Percentiles rank a stretch among this genome's conserved stretches.
phyloP scores from a whole-genome alignment of 2,888 invertebrate species.

The Ophion ventricosus region DNA sequence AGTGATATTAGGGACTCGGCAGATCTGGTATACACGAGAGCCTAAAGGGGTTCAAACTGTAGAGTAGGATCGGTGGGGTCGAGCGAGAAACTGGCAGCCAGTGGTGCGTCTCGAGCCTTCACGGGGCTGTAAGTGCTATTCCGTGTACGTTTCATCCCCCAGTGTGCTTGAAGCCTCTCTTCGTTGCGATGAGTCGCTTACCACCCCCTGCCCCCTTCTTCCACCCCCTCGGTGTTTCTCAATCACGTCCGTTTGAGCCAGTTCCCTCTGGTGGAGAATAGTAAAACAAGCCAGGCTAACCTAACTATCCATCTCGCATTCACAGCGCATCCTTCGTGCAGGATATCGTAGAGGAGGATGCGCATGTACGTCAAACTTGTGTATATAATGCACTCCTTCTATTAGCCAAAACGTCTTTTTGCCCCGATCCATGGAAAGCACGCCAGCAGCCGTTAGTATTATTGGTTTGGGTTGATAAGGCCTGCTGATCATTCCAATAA shows the following conservation, averaged over 20 bases:
- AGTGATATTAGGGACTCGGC: conserved; percentile 49
- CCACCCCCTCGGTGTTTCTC: conserved; percentile 41
- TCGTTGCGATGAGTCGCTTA: conserved; percentile 55
- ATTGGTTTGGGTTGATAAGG: no score
- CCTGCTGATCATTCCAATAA: no score
- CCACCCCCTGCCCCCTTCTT: neutral
- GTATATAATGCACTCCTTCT: conserved; percentile 52
- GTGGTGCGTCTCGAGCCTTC: conserved; percentile 54
- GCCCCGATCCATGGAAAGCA: neutral
- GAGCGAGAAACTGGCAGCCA: conserved; percentile 58
- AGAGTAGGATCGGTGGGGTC: conserved; percentile 27
- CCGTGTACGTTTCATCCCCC: conserved; percentile 77
- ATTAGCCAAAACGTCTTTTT: conserved; percentile 45
- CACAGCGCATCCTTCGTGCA: conserved; percentile 21
- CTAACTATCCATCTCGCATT: conserved; percentile 15
- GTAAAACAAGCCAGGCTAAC: conserved; percentile 50
- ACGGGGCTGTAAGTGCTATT: conserved; percentile 82
- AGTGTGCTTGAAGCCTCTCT: conserved; percentile 64
- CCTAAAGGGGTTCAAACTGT: conserved; percentile 55
- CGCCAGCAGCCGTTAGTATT: neutral
- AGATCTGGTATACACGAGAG: conserved; percentile 41
- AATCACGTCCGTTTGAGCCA: conserved; percentile 49
- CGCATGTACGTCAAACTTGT: conserved; percentile 38
- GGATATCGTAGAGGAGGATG: conserved; percentile 57
- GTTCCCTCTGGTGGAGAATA: conserved; percentile 28